Evolutionary conservation across 2,888 invertebrate species (phyloP), one percentile per base, ranked within the genome.

Genomic region (Caradrina clavipalpis): DNA sequence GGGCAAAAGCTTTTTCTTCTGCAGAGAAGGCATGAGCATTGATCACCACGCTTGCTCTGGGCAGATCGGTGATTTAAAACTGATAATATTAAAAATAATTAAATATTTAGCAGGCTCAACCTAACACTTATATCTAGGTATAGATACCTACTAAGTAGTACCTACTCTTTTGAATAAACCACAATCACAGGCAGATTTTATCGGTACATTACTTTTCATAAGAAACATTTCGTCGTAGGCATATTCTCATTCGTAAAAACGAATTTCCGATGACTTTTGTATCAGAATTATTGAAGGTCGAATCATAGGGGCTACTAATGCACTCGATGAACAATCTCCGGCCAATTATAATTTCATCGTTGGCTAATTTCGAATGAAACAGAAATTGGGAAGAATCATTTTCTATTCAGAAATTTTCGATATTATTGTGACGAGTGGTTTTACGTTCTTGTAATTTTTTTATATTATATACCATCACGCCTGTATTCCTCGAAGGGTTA

Each of bases 281-380:
- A 10, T 13, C 39, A 21, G 21, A 67, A 51, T 42, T 51, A 51
- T 51, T 68, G 13, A 51, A 39, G 50, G 26, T 3, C 26, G 10
- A 66, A 13, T 26, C 19, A 1, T 3, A 26, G 8, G 8, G 22
- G 39, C 15, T n/a, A 42, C 4, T 21, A 42, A 7, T 15, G 69
- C n/a, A 45, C 69, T 45, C 4, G 31, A 45, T 42, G n/a, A 42
- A 31, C n/a, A 51, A 69, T 53, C 54, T 69, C n/a, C 8, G 0
- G n/a, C 55, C 45, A 69, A 54, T 67, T 55, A 70, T 45, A 70
- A 47, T 70, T 69, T 67, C 45, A 55, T 67, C 53, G 35, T 22
- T 47, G 70, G 15, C 54, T 45, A 8, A 11, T 70, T 70, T 54
- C 35, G 17, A 2, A 70, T 35, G 8, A 53, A 15, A 63, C 7